Conservation (phyloP, 1,140 invertebrate species). For the Idris sp. region DNA sequence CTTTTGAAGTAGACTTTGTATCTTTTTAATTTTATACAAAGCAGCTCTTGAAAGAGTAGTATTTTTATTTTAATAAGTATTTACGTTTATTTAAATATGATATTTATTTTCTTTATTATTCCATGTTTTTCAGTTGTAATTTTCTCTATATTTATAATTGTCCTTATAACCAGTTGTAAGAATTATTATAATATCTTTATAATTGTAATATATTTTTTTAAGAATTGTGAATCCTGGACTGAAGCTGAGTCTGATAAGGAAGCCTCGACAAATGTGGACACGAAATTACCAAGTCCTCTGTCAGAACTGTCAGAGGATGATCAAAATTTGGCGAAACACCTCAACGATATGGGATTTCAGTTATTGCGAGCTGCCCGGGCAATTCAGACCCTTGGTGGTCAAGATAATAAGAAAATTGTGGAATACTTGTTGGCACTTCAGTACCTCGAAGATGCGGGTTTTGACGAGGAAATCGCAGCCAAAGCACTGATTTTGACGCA, state of each 20-base stretch:
- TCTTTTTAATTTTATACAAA: too few relatives aligned
- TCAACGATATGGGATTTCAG: slow-evolving; percentile 91
- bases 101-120: too few relatives aligned
- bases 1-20: too few relatives aligned
- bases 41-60: too few relatives aligned
- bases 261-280: slow-evolving; percentile 28
- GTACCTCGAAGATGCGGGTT: slow-evolving; percentile 82
- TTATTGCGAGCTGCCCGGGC: slow-evolving; percentile 86
- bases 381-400: slow-evolving; percentile 83
- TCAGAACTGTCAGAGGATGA: slow-evolving; percentile 75
- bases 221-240: slow-evolving; percentile 76
- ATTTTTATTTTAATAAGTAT: too few relatives aligned
- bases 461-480: slow-evolving; percentile 82
- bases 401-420: slow-evolving; percentile 90
- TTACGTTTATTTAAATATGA: too few relatives aligned
- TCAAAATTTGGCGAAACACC: slow-evolving; percentile 83
- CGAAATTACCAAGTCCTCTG: slow-evolving; percentile 60
- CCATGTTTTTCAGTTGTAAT: too few relatives aligned
- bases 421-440: slow-evolving; percentile 75
- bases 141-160: too few relatives aligned
- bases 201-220: too few relatives aligned
- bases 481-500: slow-evolving; percentile 76
- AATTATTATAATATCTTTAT: too few relatives aligned
- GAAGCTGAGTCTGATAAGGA: slow-evolving; percentile 64
- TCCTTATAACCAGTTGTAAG: too few relatives aligned